Conservation (phyloP, 2,113 vertebrate species). For the Antennarius striatus region DNA sequence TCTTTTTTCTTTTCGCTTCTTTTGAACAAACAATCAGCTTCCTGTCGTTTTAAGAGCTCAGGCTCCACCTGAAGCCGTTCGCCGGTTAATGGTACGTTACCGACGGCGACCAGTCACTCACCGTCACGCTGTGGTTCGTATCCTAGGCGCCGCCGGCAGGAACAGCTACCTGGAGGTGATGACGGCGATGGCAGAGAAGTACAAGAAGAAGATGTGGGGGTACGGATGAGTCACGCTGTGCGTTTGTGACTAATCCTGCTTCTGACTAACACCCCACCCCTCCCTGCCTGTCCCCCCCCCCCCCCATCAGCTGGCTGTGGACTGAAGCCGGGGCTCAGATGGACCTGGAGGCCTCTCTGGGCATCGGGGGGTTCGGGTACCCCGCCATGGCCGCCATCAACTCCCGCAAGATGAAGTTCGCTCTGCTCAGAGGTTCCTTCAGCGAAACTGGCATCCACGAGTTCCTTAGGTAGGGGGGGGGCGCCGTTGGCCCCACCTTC, state of each 20-base stretch:
- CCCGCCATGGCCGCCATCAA: slow-evolving; percentile 97
- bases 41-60: no score
- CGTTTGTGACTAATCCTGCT: no score
- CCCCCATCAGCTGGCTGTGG: slow-evolving; percentile 83
- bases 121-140: neutral
- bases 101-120: neutral
- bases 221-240: slow-evolving; percentile 68
- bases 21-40: no score
- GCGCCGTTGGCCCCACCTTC: no score
- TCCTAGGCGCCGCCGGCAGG: slow-evolving; percentile 88
- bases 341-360: slow-evolving; percentile 89
- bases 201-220: slow-evolving; percentile 99
- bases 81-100: no score
- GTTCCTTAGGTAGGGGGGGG: slow-evolving; percentile 76
- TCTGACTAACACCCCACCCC: neutral
- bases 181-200: slow-evolving; percentile 92
- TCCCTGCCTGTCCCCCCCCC: neutral
- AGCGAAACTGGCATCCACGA: slow-evolving; percentile 86
- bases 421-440: slow-evolving; percentile 93
- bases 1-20: no score
- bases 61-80: no score
- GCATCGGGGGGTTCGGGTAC: slow-evolving; percentile 97
- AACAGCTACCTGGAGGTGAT: slow-evolving; percentile 93
- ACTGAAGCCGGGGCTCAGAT: slow-evolving; percentile 91
- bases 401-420: slow-evolving; percentile 95